Conservation (phyloP, 2,888 invertebrate genomes). For the Diloba caeruleocephala region DNA sequence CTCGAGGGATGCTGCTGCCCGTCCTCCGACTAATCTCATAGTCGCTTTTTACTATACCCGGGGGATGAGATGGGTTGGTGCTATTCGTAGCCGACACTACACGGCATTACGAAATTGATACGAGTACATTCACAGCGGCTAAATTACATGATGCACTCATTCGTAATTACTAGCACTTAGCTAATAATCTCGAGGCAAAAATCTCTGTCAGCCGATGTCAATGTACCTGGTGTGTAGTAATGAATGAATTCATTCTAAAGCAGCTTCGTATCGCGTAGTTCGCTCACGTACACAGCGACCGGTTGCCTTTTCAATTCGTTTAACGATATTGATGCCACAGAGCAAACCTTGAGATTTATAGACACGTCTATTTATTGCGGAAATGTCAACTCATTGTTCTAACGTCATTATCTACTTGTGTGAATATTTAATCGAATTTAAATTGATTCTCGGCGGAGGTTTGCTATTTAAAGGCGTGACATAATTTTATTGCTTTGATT, state of each 20-base stretch:
- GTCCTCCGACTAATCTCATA: too few species aligned
- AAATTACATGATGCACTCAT: slow-evolving; percentile 25
- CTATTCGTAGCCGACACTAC: too few species aligned
- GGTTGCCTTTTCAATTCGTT: slow-evolving; percentile 69
- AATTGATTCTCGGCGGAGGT: slow-evolving; percentile 11
- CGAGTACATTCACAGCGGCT: slow-evolving; percentile 6
- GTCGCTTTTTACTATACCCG: too few species aligned
- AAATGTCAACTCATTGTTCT: slow-evolving; percentile 46
- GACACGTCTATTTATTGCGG: slow-evolving; percentile 53
- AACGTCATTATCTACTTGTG: slow-evolving; percentile 18
- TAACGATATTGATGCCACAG: slow-evolving; percentile 59
- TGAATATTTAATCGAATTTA: slow-evolving; percentile 35
- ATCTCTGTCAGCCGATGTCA: slow-evolving; percentile 59
- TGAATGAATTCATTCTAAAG: slow-evolving; percentile 68
- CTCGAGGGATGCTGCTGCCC: too few species aligned
- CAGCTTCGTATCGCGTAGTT: slow-evolving; percentile 67
- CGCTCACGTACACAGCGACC: slow-evolving; percentile 73
- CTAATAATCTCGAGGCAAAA: slow-evolving; percentile 43
- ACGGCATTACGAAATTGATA: not conserved
- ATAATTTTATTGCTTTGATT: slow-evolving; percentile 2
- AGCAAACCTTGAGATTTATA: slow-evolving; percentile 55
- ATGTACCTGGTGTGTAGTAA: slow-evolving; percentile 57
- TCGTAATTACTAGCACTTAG: slow-evolving; percentile 36
- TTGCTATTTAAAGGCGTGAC: not conserved
- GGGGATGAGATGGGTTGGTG: too few species aligned